Percentiles rank a stretch among this genome's conserved stretches.
Evolutionary conservation across 2,797 vertebrate species (phyloP).

Genomic region (Spatula versicolor): DNA sequence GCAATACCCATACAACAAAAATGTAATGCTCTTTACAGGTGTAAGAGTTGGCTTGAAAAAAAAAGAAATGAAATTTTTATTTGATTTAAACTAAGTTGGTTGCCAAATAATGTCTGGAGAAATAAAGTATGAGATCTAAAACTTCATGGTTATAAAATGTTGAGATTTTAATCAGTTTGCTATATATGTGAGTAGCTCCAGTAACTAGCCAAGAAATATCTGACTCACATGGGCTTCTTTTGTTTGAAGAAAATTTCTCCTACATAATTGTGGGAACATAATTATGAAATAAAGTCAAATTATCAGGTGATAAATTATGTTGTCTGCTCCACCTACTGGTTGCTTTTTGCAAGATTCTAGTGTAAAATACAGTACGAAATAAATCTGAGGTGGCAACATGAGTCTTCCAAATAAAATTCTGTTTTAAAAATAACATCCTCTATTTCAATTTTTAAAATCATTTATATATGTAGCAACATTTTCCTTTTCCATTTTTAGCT

Average conservation of each 20-base stretch:
- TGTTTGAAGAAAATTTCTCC: slow-evolving; percentile 71
- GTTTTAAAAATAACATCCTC: background rate
- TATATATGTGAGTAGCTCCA: slow-evolving; percentile 60
- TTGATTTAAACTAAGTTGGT: slow-evolving; percentile 57
- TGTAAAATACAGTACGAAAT: background rate
- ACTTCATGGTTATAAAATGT: slow-evolving; percentile 57
- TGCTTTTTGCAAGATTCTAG: slow-evolving; percentile 15
- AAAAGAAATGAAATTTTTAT: slow-evolving; percentile 42
- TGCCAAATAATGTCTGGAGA: slow-evolving; percentile 32
- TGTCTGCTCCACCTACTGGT: slow-evolving; percentile 70
- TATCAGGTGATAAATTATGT: slow-evolving; percentile 59
- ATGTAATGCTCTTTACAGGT: background rate
- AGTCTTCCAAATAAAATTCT: background rate
- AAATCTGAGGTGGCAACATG: background rate
- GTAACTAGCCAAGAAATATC: slow-evolving; percentile 58
- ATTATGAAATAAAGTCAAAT: slow-evolving; percentile 39
- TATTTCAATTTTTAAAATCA: background rate
- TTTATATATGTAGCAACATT: background rate
- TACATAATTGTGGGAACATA: slow-evolving; percentile 16
- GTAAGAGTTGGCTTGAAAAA: slow-evolving; percentile 47
- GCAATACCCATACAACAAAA: background rate
- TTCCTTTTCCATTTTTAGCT: background rate
- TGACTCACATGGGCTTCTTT: slow-evolving; percentile 40
- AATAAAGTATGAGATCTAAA: slow-evolving; percentile 46
- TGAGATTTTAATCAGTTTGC: slow-evolving; percentile 68